phyloP scores from a whole-genome alignment of 2,797 vertebrate species.

The Sebastes nivosus region DNA sequence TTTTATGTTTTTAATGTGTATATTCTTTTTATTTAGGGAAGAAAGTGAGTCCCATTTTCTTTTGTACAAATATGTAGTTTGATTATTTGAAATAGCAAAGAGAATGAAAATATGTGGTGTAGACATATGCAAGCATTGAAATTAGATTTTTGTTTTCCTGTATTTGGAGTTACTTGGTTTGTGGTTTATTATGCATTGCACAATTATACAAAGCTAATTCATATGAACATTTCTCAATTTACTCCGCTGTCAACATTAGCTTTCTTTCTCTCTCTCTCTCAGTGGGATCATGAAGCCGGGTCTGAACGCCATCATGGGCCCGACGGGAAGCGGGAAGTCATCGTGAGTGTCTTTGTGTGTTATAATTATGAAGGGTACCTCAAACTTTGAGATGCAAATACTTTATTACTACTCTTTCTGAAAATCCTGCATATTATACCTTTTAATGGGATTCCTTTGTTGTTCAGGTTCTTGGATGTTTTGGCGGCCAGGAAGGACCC shows the following conservation, averaged over 20 bases:
- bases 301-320: conserved; percentile 87
- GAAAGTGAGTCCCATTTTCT: not conserved
- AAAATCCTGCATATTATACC: not conserved
- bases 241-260: not conserved
- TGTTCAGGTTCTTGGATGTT: conserved; percentile 84
- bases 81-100: not conserved
- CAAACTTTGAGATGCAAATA: not conserved
- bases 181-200: not conserved
- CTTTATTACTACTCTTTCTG: not conserved
- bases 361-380: not conserved
- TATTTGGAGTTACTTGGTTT: too few relatives aligned
- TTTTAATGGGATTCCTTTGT: not conserved
- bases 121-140: too few relatives aligned
- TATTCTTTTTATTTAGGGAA: too few relatives aligned
- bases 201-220: too few relatives aligned
- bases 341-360: conserved; percentile 78
- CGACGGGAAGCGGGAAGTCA: conserved; percentile 86
- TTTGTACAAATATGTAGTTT: not conserved
- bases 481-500: conserved; percentile 88
- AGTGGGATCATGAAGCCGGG: conserved; percentile 87
- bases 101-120: not conserved
- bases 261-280: not conserved
- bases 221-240: not conserved
- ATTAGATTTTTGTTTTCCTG: too few relatives aligned
- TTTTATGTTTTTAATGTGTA: too few relatives aligned